phyloP scores from a whole-genome alignment of 2,888 invertebrate species.

The Copidosoma aretas region DNA sequence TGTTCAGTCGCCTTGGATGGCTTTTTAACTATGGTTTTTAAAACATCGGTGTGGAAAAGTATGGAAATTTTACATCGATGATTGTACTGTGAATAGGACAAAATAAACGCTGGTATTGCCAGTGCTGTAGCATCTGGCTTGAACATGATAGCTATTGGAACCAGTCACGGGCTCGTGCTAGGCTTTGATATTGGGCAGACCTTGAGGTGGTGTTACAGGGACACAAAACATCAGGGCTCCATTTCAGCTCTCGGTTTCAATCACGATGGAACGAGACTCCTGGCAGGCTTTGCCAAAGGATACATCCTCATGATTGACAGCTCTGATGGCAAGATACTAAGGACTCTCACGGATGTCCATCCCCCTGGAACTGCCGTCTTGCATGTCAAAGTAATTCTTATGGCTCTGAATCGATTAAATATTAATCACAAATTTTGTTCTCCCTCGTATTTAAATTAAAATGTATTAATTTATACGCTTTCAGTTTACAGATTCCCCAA shows the following conservation, averaged over 20 bases:
- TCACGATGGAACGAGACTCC: constrained; percentile 81
- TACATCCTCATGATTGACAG: constrained; percentile 91
- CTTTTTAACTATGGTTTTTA: background rate
- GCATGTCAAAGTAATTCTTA: constrained; percentile 68
- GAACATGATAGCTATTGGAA: constrained; percentile 88
- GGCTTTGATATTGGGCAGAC: constrained; percentile 88
- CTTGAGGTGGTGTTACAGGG: constrained; percentile 85
- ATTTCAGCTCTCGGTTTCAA: constrained; percentile 87
- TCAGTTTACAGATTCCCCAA: constrained; percentile 76
- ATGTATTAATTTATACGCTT: constrained; percentile 5
- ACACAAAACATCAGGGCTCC: constrained; percentile 76
- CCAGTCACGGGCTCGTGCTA: constrained; percentile 89
- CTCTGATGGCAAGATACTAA: constrained; percentile 76
- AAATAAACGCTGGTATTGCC: constrained; percentile 87
- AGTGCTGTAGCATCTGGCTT: constrained; percentile 81
- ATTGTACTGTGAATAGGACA: constrained; percentile 69
- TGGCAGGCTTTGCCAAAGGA: constrained; percentile 82
- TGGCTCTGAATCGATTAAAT: background rate
- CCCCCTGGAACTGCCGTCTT: constrained; percentile 84
- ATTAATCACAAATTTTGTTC: background rate
- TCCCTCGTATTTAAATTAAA: background rate
- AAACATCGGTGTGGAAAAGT: background rate
- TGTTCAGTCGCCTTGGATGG: constrained; percentile 32
- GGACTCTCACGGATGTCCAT: constrained; percentile 80
- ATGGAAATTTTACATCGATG: background rate